A percentile compares a stretch with the other conserved stretches of the same genome.
These are phyloP conservation scores for Acanthaster planci DNA, from an alignment of 35 echinoderm and acorn worm species.

Conservation along the genomic window DNA sequence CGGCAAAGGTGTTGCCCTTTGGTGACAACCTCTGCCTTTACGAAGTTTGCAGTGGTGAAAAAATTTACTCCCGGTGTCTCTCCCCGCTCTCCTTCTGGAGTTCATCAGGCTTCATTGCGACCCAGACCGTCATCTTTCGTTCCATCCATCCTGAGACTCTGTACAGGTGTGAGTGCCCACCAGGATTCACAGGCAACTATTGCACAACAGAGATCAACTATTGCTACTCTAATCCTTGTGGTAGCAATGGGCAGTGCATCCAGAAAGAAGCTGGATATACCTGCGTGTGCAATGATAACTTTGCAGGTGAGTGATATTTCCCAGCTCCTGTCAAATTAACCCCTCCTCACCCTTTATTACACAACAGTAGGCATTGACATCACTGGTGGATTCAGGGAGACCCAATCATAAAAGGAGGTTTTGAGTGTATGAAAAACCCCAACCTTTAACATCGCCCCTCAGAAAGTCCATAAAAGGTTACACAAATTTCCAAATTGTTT, in stretches of 20 bases:
- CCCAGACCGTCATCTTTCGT: constrained; percentile 84
- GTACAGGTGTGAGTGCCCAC: constrained; percentile 94
- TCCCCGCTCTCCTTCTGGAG: constrained; percentile 80
- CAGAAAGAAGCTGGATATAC: constrained; percentile 88
- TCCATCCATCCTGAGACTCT: constrained; percentile 88
- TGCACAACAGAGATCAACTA: constrained; percentile 97
- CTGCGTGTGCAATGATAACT: constrained; percentile 76
- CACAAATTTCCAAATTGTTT: too few species aligned
- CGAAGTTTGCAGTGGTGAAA: constrained; percentile 70
- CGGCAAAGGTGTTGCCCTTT: constrained; percentile 85
- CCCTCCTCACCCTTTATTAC: too few species aligned
- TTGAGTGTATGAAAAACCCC: too few species aligned
- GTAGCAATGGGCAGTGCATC: constrained; percentile 76
- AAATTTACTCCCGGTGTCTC: constrained; percentile 58
- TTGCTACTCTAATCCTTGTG: constrained; percentile 95
- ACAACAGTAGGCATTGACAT: too few species aligned
- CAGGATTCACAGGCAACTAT: constrained; percentile 94
- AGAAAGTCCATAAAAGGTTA: too few species aligned
- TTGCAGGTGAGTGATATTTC: constrained; percentile 71
- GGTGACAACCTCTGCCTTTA: constrained; percentile 94
- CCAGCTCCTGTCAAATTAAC: too few species aligned
- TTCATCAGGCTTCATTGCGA: constrained; percentile 79
- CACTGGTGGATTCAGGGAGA: too few species aligned
- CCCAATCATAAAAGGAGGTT: too few species aligned
- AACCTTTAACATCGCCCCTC: too few species aligned